Base-by-base conservation (phyloP, 2,113 vertebrate genomes). In the Pedionomus torquatus region DNA sequence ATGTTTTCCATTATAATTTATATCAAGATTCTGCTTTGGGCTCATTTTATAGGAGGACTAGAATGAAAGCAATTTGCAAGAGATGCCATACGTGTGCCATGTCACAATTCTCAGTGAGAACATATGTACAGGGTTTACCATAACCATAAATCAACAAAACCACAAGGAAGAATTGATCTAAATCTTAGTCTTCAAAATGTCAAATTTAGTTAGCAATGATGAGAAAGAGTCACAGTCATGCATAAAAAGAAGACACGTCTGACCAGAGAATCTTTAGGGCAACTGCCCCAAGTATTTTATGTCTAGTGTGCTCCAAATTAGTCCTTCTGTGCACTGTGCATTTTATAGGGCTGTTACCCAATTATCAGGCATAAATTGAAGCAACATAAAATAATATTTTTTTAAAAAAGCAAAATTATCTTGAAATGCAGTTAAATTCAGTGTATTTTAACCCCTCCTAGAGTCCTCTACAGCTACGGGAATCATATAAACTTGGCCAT, bases 21-120 rank as follows among this genome's bases (percentile, higher is more conserved):
- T 37, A 85, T 48, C 68, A 93, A 90, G 61, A 65, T 52, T 88
- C 83, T 89, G 69, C 82, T 97, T 93, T 63, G 68, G 60, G 54
- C 33, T 74, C 11, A 21, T 69, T 96, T 95, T 70, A 76, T 75
- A 83, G 26, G 41, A 95, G 35, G 17, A 83, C 33, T 64, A 57
- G 65, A 76, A 89, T 46, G 19, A 95, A 95, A 92, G 82, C 3
- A 30, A 66, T 95, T 93, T 90, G 90, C 57, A 93, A 89, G 39
- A 89, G 80, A 93, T 69, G 91, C 30, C 83, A 58, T 43, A 76
- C 90, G 79, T 95, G n/a, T n/a, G n/a, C n/a, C 33, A 74, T 70
- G 70, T 96, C 94, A 96, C 90, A 95, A 64, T 95, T 96, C 74
- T 95, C 92, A 63, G 24, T 14, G 54, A 78, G 51, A 30, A 63